These are phyloP conservation scores for Pantala flavescens DNA, from an alignment of 1,140 invertebrate genomes.

Conservation along the genomic window DNA sequence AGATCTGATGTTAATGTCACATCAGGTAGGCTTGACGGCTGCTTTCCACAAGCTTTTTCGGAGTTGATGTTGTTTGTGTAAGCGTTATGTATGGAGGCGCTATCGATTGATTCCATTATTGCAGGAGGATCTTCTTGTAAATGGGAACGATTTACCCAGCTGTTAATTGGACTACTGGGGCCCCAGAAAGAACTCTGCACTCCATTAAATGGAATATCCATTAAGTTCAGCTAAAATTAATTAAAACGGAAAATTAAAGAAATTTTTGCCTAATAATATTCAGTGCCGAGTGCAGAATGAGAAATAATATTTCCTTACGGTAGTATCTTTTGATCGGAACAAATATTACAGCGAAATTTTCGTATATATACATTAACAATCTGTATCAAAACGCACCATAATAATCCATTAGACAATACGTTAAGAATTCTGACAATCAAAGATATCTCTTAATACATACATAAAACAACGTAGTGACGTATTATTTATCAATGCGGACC, in stretches of 20 bases:
- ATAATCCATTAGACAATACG: too few relatives aligned
- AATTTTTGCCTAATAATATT: too few relatives aligned
- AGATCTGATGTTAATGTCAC: slow-evolving; percentile 27
- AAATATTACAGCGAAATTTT: too few relatives aligned
- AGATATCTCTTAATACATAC: too few relatives aligned
- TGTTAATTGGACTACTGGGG: background rate
- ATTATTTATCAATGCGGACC: too few relatives aligned
- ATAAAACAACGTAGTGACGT: too few relatives aligned
- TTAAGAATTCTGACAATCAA: too few relatives aligned
- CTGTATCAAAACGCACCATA: too few relatives aligned
- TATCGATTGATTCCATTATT: slow-evolving; percentile 28
- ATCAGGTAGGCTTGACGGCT: slow-evolving; percentile 24
- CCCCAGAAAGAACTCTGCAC: background rate
- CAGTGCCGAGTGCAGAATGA: too few relatives aligned
- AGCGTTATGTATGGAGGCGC: background rate
- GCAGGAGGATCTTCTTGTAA: slow-evolving; percentile 22
- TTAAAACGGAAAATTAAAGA: background rate
- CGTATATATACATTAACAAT: too few relatives aligned
- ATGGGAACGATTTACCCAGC: background rate
- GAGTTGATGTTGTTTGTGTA: background rate
- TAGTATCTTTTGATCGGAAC: too few relatives aligned
- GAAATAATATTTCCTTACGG: too few relatives aligned
- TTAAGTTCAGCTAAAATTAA: background rate
- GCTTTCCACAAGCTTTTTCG: background rate
- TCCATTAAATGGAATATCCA: background rate